phyloP scores from a whole-genome alignment of 2,113 vertebrate genomes.

The Origma solitaria region DNA sequence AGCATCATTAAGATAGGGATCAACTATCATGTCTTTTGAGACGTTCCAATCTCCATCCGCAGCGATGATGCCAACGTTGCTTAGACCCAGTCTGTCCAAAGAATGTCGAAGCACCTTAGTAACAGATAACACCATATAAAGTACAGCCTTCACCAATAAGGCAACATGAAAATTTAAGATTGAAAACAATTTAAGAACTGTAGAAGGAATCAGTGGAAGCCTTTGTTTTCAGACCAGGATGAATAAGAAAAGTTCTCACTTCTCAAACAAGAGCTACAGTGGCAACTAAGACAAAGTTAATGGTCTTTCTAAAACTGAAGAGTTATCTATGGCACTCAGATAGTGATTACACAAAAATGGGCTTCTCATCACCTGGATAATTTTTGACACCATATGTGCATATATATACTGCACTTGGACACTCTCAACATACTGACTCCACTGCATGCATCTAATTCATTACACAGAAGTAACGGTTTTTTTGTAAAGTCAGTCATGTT shows the following conservation, averaged over 20 bases:
- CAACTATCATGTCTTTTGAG: constrained; percentile 71
- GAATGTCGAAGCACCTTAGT: constrained; percentile 81
- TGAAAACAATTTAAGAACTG: background rate
- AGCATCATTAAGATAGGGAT: constrained; percentile 81
- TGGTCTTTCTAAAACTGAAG: background rate
- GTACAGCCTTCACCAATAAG: background rate
- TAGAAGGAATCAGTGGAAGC: background rate
- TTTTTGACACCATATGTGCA: background rate
- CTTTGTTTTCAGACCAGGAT: background rate
- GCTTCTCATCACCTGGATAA: background rate
- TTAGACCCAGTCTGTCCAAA: constrained; percentile 82
- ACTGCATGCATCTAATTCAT: background rate
- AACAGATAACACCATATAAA: constrained; percentile 71
- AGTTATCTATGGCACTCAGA: background rate
- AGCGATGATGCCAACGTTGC: constrained; percentile 80
- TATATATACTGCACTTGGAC: background rate
- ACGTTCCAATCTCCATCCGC: constrained; percentile 84
- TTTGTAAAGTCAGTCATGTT: background rate
- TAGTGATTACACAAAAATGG: background rate
- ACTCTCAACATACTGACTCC: background rate
- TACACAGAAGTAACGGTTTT: background rate
- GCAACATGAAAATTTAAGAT: background rate
- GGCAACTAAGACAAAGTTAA: background rate
- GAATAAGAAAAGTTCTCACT: background rate
- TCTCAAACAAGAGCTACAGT: background rate